Evolutionary conservation across 2,797 vertebrate species (phyloP), one percentile per base, ranked within the genome.

Genomic region (Valencia hispanica): DNA sequence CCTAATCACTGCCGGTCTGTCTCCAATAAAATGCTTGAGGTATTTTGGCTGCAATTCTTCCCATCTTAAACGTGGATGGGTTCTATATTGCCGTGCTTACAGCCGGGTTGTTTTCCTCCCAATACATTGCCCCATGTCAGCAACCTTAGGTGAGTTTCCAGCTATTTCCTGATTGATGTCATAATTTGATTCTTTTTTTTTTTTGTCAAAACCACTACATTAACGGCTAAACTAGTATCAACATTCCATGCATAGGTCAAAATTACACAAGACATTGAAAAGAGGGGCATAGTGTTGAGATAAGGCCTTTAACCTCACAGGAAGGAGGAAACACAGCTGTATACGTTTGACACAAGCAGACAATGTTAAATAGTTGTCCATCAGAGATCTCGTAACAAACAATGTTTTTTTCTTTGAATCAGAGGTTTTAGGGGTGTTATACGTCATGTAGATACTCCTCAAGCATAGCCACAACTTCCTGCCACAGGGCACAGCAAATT

Each of bases 391-490:
- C 18, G 59, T 20, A 34, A 66, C 32, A 34, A 18, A 18, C 20
- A 65, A 36, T 11, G 10, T n/a, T 39, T 41, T 22, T 10, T 65
- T 41, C 22, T 66, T 66, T 41, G 22, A 41, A 18, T 5, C 1
- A 30, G 43, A 43, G 6, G 36, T 68, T 72, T n/a, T 30, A 34
- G 30, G 11, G 32, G 25, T 20, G 34, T 63, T 47, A 32, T 61
- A 14, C 14, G 0, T 72, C 53, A 45, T 22, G 5, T 55, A 45
- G 41, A 75, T 25, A 79, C 84, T 79, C 6, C 57, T 83, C 0
- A 7, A 77, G 70, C 80, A 59, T 61, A 27, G 48, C 77, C 69
- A 48, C 63, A 78, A 81, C 71, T 83, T 77, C 80, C 71, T 87
- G 47, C 81, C 17, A 70, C n/a, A 72, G 63, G 48, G 81, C 70